Base-by-base conservation (phyloP, 2,797 vertebrate genomes). In the Cottoperca gobio region DNA sequence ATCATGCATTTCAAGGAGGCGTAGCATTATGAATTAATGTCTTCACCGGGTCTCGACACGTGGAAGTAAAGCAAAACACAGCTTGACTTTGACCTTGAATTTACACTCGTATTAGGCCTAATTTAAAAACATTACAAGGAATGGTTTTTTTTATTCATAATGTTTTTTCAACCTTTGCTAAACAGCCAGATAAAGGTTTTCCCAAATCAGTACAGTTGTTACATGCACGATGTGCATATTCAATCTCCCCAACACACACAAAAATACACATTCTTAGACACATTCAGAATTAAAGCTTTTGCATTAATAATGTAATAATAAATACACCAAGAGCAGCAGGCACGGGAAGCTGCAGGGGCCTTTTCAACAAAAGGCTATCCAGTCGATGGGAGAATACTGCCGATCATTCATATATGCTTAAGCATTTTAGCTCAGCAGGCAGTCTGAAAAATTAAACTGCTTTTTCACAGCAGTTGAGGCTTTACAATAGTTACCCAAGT, bases 401-500 rank as follows among this genome's bases (percentile, higher is more conserved):
- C 48, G 14, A 23, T 62, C 50, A 69, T n/a, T 0, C 7, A 52
- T 60, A 57, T 37, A 35, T 39, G 31, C 69, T 26, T 28, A 1
- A 76, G 50, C 13, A 8, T 52, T 66, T 60, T 37, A 45, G 26
- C 42, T 40, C 75, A 59, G 69, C 74, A 43, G 49, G 49, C 52
- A 33, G 57, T 46, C 39, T 53, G 16, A 8, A 43, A 72, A 33
- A 48, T 6, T 11, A 67, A 24, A 62, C 14, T 11, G 0, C 16
- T 39, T 43, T n/a, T 13, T 60, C 54, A 69, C 43, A 43, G 28
- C 54, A 26, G 28, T 8, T 16, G 21, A 42, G 52, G 37, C 23
- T 39, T 4, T 46, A n/a, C 17, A 28, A 16, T 16, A 48, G 54
- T 37, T 35, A 65, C 19, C 19, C 19, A 45, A 26, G 35, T 12